These are phyloP conservation scores for Phasia obesa DNA, from an alignment of 2,888 invertebrate species.

Conservation along the genomic window DNA sequence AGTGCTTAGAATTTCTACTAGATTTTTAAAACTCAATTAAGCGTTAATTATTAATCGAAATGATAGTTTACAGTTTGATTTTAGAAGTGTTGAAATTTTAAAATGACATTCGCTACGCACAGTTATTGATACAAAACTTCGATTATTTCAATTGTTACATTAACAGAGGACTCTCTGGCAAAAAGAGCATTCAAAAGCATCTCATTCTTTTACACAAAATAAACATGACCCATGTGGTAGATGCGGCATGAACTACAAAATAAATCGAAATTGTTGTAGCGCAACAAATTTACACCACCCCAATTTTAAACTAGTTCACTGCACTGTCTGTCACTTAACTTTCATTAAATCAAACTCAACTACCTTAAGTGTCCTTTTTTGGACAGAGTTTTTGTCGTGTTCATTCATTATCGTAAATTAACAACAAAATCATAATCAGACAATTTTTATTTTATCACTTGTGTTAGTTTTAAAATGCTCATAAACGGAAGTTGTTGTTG, in stretches of 20 bases:
- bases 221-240: conserved; percentile 70
- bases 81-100: conserved; percentile 29
- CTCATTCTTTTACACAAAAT: conserved; percentile 12
- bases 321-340: background rate
- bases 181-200: background rate
- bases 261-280: conserved; percentile 54
- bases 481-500: conserved; percentile 54
- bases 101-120: conserved; percentile 57
- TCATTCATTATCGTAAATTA: conserved; percentile 64
- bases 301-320: conserved; percentile 53
- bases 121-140: conserved; percentile 53
- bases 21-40: conserved; percentile 28
- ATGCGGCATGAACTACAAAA: conserved; percentile 32
- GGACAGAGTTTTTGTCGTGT: conserved; percentile 25
- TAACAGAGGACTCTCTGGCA: conserved; percentile 44
- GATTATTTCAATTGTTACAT: conserved; percentile 61
- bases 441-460: conserved; percentile 58
- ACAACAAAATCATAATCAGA: conserved; percentile 62
- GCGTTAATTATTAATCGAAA: conserved; percentile 37
- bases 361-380: conserved; percentile 50
- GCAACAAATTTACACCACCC: conserved; percentile 67
- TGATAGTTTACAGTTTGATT: background rate
- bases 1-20: background rate
- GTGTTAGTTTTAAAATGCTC: conserved; percentile 46
- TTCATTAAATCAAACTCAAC: background rate